Evolutionary conservation across 1,140 invertebrate genomes (phyloP).

Genomic region (Hyles vespertilio): DNA sequence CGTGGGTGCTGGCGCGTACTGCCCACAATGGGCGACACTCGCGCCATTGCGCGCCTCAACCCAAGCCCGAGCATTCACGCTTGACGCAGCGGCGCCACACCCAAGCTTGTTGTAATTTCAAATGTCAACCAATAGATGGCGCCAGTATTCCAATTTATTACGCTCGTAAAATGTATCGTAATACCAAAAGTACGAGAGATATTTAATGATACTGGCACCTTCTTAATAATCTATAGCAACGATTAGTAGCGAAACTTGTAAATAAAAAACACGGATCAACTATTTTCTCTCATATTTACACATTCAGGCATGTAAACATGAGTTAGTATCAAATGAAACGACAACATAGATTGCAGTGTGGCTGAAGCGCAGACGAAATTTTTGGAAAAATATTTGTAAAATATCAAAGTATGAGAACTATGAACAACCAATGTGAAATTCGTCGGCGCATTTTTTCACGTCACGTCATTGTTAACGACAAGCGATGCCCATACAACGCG

Average conservation of each 20-base stretch:
- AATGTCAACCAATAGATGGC: slow-evolving; percentile 1
- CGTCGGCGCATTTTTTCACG: slow-evolving; percentile 31
- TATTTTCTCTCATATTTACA: no score
- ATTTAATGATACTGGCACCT: no score
- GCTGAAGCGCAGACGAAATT: slow-evolving; percentile 5
- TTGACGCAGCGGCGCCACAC: slow-evolving; percentile 43
- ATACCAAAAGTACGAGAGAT: no score
- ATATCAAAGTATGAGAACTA: neutral
- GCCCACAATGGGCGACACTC: slow-evolving; percentile 12
- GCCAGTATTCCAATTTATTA: neutral
- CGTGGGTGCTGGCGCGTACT: neutral
- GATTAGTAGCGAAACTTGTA: no score
- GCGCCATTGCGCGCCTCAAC: slow-evolving; percentile 55
- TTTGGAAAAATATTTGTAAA: neutral
- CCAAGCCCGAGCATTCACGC: slow-evolving; percentile 74
- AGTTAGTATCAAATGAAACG: neutral
- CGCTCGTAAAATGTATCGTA: no score
- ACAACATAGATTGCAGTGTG: neutral
- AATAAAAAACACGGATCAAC: no score
- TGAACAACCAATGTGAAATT: slow-evolving; percentile 11
- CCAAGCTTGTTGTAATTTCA: slow-evolving; percentile 1
- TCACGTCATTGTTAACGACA: slow-evolving; percentile 69
- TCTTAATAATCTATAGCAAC: no score
- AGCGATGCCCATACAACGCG: slow-evolving; percentile 72
- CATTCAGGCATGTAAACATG: no score